Conservation (phyloP, 1,140 invertebrate species). For the Druon quercuslanigerum region DNA sequence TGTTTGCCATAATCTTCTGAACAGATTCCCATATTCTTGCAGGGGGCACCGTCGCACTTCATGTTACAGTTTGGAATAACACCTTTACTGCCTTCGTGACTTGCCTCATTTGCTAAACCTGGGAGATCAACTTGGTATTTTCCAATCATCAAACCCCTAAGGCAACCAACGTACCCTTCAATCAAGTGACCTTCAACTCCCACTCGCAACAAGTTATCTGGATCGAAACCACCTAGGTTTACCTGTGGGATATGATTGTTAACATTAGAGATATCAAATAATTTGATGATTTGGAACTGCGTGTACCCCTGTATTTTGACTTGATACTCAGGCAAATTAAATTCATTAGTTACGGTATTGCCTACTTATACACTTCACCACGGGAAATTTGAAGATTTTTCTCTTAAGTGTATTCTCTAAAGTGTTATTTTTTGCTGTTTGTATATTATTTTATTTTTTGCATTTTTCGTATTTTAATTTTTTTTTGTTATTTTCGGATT, state of each 20-base stretch:
- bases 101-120: conserved; percentile 82
- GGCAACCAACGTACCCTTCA: conserved; percentile 90
- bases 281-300: too few relatives aligned
- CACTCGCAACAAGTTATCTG: conserved; percentile 81
- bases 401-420: too few relatives aligned
- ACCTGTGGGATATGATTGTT: conserved; percentile 69
- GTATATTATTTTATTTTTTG: too few relatives aligned
- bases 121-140: conserved; percentile 86
- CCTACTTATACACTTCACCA: too few relatives aligned
- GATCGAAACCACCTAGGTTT: conserved; percentile 91
- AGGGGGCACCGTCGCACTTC: conserved; percentile 91
- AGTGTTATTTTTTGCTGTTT: too few relatives aligned
- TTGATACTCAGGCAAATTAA: too few relatives aligned
- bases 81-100: conserved; percentile 83
- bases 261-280: too few relatives aligned
- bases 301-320: too few relatives aligned
- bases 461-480: too few relatives aligned
- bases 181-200: conserved; percentile 77
- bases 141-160: conserved; percentile 91
- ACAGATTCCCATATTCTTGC: conserved; percentile 91
- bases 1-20: conserved; percentile 92
- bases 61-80: conserved; percentile 89
- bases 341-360: too few relatives aligned
- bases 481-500: too few relatives aligned
- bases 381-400: too few relatives aligned